Conservation (phyloP, 2,113 vertebrate species). For the Scomber japonicus region DNA sequence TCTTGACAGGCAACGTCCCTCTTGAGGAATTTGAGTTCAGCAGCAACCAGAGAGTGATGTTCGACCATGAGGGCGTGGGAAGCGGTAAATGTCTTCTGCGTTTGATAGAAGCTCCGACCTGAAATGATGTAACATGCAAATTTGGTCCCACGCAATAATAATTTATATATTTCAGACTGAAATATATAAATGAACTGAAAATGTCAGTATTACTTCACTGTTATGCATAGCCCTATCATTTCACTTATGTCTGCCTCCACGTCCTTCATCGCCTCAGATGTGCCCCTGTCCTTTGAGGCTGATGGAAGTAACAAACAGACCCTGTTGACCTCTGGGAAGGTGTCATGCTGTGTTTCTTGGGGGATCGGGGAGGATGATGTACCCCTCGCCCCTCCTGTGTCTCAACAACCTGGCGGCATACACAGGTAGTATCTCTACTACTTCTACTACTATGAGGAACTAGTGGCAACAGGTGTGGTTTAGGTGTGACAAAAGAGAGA, state of each 20-base stretch:
- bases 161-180: not conserved
- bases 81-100: constrained; percentile 86
- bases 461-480: too few species aligned
- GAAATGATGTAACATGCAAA: not conserved
- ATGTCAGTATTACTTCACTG: not conserved
- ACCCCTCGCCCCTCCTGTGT: constrained; percentile 89
- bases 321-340: constrained; percentile 95
- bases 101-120: not conserved
- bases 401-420: constrained; percentile 83
- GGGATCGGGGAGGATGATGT: constrained; percentile 89
- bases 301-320: constrained; percentile 91
- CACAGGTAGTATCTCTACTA: constrained; percentile 84
- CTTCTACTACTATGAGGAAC: too few species aligned
- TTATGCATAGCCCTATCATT: not conserved
- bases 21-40: constrained; percentile 94
- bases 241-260: not conserved
- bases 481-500: too few species aligned
- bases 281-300: constrained; percentile 93
- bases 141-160: not conserved
- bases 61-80: constrained; percentile 96
- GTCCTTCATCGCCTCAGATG: constrained; percentile 80
- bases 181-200: too few species aligned
- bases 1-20: constrained; percentile 87
- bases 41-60: constrained; percentile 90
- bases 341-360: constrained; percentile 93